phyloP scores from a whole-genome alignment of 2,797 vertebrate genomes.

The Falco columbarius region DNA sequence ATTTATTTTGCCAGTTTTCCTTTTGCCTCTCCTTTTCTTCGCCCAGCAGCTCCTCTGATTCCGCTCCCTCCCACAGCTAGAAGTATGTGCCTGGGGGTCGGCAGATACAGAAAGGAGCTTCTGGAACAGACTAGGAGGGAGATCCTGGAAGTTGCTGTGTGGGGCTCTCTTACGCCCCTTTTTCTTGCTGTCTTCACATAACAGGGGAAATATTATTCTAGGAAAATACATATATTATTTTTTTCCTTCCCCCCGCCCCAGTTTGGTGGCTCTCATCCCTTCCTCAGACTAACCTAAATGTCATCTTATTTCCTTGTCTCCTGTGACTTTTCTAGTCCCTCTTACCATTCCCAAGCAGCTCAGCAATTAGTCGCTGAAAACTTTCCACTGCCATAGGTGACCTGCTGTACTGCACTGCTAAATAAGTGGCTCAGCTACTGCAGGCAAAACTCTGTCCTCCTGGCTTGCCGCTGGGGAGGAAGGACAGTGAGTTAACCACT shows the following conservation, averaged over 20 bases:
- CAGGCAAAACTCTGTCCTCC: constrained; percentile 8
- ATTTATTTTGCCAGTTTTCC: background rate
- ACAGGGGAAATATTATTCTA: background rate
- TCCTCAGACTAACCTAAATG: background rate
- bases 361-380: constrained; percentile 53
- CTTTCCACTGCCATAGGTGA: constrained; percentile 48
- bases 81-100: background rate
- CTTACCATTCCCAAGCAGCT: constrained; percentile 40
- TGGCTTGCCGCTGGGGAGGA: background rate
- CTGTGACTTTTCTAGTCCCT: constrained; percentile 24
- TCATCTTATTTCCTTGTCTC: background rate
- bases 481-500: background rate
- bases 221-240: background rate
- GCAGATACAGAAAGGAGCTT: background rate
- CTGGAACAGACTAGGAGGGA: background rate
- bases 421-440: constrained; percentile 41
- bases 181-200: background rate
- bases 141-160: background rate
- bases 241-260: background rate
- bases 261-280: background rate
- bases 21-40: background rate
- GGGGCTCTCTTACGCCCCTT: background rate
- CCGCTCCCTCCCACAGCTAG: background rate
- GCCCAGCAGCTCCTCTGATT: background rate
- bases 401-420: constrained; percentile 22